phyloP scores from a whole-genome alignment of 1,140 invertebrate species.

The Diachasma alloeum region DNA sequence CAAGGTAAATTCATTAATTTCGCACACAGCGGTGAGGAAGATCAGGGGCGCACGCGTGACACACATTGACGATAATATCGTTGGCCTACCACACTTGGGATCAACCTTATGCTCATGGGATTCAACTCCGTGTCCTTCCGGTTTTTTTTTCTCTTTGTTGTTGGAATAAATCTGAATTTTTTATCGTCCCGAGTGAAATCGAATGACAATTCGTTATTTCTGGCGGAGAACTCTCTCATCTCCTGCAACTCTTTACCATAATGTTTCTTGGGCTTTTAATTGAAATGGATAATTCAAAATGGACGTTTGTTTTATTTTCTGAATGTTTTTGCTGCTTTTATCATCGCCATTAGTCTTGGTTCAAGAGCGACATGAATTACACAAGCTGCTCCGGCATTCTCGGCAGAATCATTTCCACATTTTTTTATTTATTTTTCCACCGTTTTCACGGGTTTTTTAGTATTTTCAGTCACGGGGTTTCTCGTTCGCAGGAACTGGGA shows the following conservation, averaged over 20 bases:
- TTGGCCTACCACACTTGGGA: background rate
- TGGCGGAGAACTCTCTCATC: too few species aligned
- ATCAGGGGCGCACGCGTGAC: conserved; percentile 1
- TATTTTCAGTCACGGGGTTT: background rate
- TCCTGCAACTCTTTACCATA: background rate
- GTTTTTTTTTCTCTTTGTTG: background rate
- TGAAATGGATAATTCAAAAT: background rate
- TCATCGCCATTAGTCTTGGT: background rate
- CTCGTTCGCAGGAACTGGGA: conserved; percentile 68
- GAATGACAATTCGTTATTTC: background rate
- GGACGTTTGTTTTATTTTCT: background rate
- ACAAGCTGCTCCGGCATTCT: background rate
- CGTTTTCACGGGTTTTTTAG: background rate
- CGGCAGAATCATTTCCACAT: background rate
- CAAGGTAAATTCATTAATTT: conserved; percentile 22
- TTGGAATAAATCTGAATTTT: background rate
- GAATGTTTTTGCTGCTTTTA: background rate
- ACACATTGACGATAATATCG: background rate
- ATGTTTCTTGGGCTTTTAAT: background rate
- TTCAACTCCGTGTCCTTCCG: background rate
- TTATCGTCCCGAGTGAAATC: background rate
- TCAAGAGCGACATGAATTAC: background rate
- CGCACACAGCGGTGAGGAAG: conserved; percentile 3
- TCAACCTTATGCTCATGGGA: background rate
- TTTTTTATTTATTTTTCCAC: background rate